Conservation (phyloP, 2,113 vertebrate species). For the Gorsachius goisagi region DNA sequence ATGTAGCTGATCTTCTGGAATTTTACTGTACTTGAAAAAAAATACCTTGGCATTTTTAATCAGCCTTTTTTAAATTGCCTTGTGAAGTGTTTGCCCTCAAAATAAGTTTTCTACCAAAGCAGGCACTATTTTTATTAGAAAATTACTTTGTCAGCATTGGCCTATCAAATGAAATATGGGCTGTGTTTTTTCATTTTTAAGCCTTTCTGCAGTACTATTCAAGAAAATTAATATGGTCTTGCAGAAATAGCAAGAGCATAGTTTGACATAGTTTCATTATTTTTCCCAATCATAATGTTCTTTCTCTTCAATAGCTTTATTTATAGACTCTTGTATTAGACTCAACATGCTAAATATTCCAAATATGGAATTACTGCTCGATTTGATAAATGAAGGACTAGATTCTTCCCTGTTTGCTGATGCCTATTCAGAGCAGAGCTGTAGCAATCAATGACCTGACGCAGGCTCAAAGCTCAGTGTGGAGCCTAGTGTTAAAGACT, state of each 20-base stretch:
- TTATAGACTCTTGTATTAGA: slow-evolving; percentile 24
- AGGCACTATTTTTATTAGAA: not conserved
- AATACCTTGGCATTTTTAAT: not conserved
- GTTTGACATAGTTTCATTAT: not conserved
- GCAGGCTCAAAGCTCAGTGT: not conserved
- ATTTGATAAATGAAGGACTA: not conserved
- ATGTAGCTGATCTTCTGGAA: not conserved
- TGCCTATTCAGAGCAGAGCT: not conserved
- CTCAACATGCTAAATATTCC: not conserved
- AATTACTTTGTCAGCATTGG: not conserved
- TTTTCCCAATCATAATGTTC: not conserved
- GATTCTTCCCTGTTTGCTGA: not conserved
- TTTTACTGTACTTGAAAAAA: not conserved
- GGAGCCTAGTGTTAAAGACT: not conserved
- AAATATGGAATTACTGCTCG: not conserved
- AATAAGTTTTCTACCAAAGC: not conserved
- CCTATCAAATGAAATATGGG: not conserved
- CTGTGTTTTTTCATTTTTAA: not conserved
- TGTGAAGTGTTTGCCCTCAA: not conserved
- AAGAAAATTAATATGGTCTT: not conserved
- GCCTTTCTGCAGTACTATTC: not conserved
- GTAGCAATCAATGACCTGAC: not conserved
- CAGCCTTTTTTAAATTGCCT: not conserved
- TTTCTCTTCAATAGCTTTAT: slow-evolving; percentile 15
- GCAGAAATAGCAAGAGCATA: not conserved